These are phyloP conservation scores for Nycteola revayana DNA, from an alignment of 2,888 invertebrate species.

Conservation along the genomic window DNA sequence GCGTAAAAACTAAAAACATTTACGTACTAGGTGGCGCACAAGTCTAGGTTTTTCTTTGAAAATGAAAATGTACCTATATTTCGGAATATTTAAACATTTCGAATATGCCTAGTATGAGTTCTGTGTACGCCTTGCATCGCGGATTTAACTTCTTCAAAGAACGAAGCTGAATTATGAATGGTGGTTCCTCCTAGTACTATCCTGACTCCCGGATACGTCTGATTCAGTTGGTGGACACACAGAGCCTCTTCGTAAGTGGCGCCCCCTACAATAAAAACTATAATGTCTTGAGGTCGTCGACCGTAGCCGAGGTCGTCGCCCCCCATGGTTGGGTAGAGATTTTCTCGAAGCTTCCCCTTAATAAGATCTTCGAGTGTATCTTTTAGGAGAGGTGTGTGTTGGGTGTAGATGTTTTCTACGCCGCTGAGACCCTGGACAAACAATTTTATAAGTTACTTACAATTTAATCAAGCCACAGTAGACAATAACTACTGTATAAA, in stretches of 20 bases:
- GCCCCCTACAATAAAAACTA: slow-evolving; percentile 98
- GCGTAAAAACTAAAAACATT: too few relatives aligned
- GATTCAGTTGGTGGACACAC: slow-evolving; percentile 89
- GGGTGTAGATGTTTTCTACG: slow-evolving; percentile 99
- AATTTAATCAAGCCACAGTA: too few relatives aligned
- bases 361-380: slow-evolving; percentile 95
- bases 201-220: slow-evolving; percentile 86
- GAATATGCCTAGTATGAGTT: slow-evolving; percentile 82
- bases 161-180: slow-evolving; percentile 93
- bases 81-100: slow-evolving; percentile 64
- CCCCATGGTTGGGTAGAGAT: slow-evolving; percentile 91
- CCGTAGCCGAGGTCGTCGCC: slow-evolving; percentile 74
- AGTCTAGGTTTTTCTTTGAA: too few relatives aligned
- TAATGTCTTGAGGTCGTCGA: slow-evolving; percentile 93
- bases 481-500: too few relatives aligned
- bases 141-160: slow-evolving; percentile 87
- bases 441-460: too few relatives aligned
- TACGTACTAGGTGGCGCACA: too few relatives aligned
- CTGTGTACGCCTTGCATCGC: slow-evolving; percentile 86
- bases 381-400: slow-evolving; percentile 96
- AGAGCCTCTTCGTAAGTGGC: slow-evolving; percentile 97
- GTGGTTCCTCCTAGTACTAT: slow-evolving; percentile 95
- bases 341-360: slow-evolving; percentile 94
- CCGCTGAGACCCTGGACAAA: slow-evolving; percentile 92
- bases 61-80: too few relatives aligned